Evolutionary conservation across 2,888 invertebrate genomes (phyloP).

Genomic region (Hermaeophaga mercurialis): DNA sequence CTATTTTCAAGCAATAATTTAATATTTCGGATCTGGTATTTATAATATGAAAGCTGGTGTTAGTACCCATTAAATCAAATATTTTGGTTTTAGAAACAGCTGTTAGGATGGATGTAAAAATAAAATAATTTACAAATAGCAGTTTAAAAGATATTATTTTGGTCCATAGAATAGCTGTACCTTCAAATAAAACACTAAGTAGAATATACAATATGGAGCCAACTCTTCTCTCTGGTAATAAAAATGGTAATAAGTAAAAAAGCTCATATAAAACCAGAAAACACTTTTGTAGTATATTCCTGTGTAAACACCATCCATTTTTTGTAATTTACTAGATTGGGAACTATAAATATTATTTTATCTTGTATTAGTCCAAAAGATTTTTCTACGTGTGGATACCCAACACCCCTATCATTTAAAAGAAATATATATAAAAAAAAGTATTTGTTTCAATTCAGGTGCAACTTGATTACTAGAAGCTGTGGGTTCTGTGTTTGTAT

Average conservation of each 20-base stretch:
- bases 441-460: background rate
- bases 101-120: slow-evolving; percentile 14
- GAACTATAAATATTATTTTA: slow-evolving; percentile 4
- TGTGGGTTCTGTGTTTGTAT: background rate
- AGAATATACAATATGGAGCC: slow-evolving; percentile 2
- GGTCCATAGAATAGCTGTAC: background rate
- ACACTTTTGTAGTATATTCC: background rate
- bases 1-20: slow-evolving; percentile 5
- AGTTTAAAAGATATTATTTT: slow-evolving; percentile 5
- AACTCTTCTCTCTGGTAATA: background rate
- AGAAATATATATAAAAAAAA: slow-evolving; percentile 1
- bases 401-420: background rate
- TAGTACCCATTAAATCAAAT: slow-evolving; percentile 15
- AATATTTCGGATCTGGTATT: slow-evolving; percentile 10
- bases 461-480: background rate
- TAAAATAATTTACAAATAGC: slow-evolving; percentile 4
- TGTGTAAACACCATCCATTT: too few relatives aligned
- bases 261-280: background rate
- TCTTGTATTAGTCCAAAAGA: slow-evolving; percentile 5
- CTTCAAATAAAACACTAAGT: slow-evolving; percentile 10
- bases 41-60: slow-evolving; percentile 1
- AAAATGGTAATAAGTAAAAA: background rate
- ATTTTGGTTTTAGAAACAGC: slow-evolving; percentile 22
- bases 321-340: background rate
- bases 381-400: background rate